Base-by-base conservation (phyloP, 1,140 invertebrate species). In the Hylaeus volcanicus region DNA sequence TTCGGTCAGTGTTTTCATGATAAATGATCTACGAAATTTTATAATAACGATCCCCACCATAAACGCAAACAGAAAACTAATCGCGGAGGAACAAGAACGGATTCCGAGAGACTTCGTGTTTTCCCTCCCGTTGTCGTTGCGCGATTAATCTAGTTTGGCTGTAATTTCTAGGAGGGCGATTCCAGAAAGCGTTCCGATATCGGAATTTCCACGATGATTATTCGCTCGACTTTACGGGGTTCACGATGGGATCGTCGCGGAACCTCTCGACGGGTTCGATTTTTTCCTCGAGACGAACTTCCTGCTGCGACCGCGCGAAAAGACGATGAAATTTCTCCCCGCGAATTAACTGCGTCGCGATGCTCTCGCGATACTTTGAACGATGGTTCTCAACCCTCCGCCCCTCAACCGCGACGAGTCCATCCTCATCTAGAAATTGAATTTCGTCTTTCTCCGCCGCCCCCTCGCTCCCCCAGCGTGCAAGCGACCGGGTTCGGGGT, bases 391-490 rank as follows among this genome's bases (percentile, higher is more conserved):
- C 69, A 39, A 1, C 43, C 3, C 11, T 14, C 14, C 37, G 12
- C 4, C 5, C 11, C n/a, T 12, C 12, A 15, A 5, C 26, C 60
- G 41, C 39, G 72, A 56, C n/a, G 45, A 63, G 37, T 66, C 73
- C 60, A 72, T 56, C 58, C 65, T n/a, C 48, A 8, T 51, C 82
- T 87, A 81, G 87, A 90, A 90, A 90, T 89, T 89, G 87, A 89
- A 90, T 89, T 89, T 88, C 72, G 45, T 81, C 82, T 77, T 68
- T 77, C 80, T 83, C 74, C 74, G 58, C 3, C 60, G 60, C 56
- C 43, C 43, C 43, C 43, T 5, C 43, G 43, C 43, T 45, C 5
- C 43, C 43, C 43, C 43, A 45, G 58, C 9, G 39, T 6, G 39
- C 6, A 61, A 55, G n/a, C 63, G 61, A 68, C 55, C 68, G 83